Evolutionary conservation across 2,113 vertebrate species (phyloP).

Genomic region (Desmodus rotundus): DNA sequence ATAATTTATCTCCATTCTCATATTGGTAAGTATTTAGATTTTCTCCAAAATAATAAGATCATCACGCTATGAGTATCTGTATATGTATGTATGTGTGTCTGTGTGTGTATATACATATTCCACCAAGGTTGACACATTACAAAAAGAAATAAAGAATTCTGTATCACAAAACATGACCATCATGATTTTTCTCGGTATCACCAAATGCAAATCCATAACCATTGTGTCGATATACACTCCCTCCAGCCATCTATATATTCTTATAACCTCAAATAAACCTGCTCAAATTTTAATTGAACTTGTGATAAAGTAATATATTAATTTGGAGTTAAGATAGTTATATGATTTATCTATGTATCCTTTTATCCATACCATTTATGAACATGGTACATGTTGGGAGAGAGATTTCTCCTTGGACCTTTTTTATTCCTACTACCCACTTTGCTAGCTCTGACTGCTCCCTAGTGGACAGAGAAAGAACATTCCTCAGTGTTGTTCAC

Average conservation of each 20-base stretch:
- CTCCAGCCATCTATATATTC: not conserved
- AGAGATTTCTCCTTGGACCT: not conserved
- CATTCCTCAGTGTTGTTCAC: not conserved
- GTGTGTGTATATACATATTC: too few species aligned
- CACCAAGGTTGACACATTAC: not conserved
- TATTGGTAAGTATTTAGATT: not conserved
- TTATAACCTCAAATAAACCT: not conserved
- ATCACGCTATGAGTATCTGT: not conserved
- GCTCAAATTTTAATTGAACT: not conserved
- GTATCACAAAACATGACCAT: not conserved
- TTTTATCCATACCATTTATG: not conserved
- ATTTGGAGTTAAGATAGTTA: not conserved
- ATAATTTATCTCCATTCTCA: not conserved
- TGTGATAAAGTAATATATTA: not conserved
- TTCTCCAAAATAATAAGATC: not conserved
- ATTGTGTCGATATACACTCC: not conserved
- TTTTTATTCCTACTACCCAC: not conserved
- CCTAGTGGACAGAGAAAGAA: not conserved
- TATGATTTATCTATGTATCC: not conserved
- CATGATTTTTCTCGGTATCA: not conserved
- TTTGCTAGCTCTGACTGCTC: not conserved
- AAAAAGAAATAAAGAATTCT: not conserved
- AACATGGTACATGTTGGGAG: not conserved
- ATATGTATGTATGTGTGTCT: too few species aligned
- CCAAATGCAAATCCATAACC: not conserved